A percentile compares a stretch with the other conserved stretches of the same genome.
Conservation (phyloP, 2,888 invertebrate species). For the Amblyjoppa fuscipennis region DNA sequence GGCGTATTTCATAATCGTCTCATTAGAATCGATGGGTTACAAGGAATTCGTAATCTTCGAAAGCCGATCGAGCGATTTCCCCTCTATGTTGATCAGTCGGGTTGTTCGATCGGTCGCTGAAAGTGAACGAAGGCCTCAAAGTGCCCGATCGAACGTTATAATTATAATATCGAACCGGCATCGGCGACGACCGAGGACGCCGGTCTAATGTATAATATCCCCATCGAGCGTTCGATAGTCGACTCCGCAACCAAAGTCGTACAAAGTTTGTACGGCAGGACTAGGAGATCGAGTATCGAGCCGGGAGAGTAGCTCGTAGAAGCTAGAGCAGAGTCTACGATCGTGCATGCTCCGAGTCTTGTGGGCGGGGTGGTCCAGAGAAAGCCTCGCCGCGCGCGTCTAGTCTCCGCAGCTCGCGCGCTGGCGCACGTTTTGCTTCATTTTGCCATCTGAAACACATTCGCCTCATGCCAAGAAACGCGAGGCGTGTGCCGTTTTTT, state of each 20-base stretch:
- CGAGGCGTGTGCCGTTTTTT: slow-evolving; percentile 83
- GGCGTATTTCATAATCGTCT: neutral
- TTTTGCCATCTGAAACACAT: slow-evolving; percentile 69
- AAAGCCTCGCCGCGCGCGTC: slow-evolving; percentile 79
- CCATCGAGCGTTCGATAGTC: slow-evolving; percentile 1
- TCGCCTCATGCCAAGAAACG: slow-evolving; percentile 77
- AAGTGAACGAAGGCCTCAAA: slow-evolving; percentile 45
- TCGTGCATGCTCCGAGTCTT: slow-evolving; percentile 68
- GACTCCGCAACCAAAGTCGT: slow-evolving; percentile 30
- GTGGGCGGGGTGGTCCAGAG: slow-evolving; percentile 84
- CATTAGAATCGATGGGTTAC: neutral
- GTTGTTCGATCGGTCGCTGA: slow-evolving; percentile 22
- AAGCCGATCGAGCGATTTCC: slow-evolving; percentile 23
- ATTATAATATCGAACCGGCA: slow-evolving; percentile 21
- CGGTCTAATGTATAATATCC: slow-evolving; percentile 2
- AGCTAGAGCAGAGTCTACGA: slow-evolving; percentile 70
- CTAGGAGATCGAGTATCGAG: slow-evolving; percentile 68
- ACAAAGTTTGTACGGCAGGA: slow-evolving; percentile 39
- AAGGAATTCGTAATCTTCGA: slow-evolving; percentile 1
- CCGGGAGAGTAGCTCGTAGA: slow-evolving; percentile 61
- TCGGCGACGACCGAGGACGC: slow-evolving; percentile 15
- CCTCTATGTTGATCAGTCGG: slow-evolving; percentile 44
- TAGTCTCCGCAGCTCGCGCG: slow-evolving; percentile 21
- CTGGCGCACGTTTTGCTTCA: slow-evolving; percentile 62
- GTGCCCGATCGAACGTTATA: slow-evolving; percentile 53